Base-by-base conservation (phyloP, 2,113 vertebrate species). In the Nyctereutes procyonoides region DNA sequence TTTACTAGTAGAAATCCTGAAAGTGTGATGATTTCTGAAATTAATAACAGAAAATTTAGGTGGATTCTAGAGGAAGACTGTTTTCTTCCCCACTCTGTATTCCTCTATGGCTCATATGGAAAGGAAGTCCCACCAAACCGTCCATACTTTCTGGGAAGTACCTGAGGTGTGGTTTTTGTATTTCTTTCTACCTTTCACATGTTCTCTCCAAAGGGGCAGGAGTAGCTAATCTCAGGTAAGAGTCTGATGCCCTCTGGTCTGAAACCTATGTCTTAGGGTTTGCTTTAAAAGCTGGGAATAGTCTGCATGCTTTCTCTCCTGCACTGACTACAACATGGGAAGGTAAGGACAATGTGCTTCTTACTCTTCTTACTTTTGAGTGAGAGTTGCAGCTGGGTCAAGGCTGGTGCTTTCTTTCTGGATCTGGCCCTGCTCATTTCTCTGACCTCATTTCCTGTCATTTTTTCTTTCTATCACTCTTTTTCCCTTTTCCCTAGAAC, bases 21-120 rank as follows among this genome's bases (percentile, higher is more conserved):
- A 92, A 96, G 74, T 84, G 24, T 95, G 80, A 96, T 53, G 56
- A 73, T 90, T 93, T 94, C 80, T 87, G 92, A 97, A 97, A 96
- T 96, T 88, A 79, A 95, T 76, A 93, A 71, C 60, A 79, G 74
- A 76, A 97, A 96, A 94, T 58, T 94, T 96, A 95, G 96, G 93
- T 96, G 94, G 69, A 96, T 96, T 97, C 58, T 95, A 90, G 65
- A 22, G 62, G 74, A 89, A 96, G 86, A 87, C 96, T 84, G 67
- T 84, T 81, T 96, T 92, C 60, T 89, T 90, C 73, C 86, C 93
- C 38, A 60, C 74, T 73, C 74, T 63, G 19, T 53, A 65, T 69
- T 89, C 67, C 38, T 92, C 60, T 35, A 9, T 67, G 85, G 48
- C 60, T 43, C 55, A 3, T 38, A 16, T 48, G 81, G 76, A 96